Percentiles rank a stretch among this genome's conserved stretches.
Evolutionary conservation across 2,888 invertebrate species (phyloP).

Genomic region (Lymantria monacha): DNA sequence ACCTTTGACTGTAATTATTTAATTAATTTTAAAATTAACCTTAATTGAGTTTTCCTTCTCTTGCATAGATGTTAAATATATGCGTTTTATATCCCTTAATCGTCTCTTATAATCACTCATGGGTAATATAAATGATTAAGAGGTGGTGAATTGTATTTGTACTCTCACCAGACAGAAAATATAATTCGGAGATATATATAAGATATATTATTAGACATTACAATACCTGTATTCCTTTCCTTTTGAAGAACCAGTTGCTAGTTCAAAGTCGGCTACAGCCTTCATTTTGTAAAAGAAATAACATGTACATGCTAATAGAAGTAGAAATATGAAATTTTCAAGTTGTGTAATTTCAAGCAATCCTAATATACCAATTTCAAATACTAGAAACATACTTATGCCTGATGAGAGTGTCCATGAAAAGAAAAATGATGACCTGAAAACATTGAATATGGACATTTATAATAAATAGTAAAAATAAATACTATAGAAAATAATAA

Average conservation of each 20-base stretch:
- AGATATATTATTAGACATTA: too few species aligned
- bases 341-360: slow-evolving; percentile 84
- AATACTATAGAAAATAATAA: background rate
- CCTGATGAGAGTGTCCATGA: slow-evolving; percentile 88
- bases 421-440: slow-evolving; percentile 88
- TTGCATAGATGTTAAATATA: too few species aligned
- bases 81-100: too few species aligned
- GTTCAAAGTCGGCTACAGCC: slow-evolving; percentile 64
- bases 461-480: background rate
- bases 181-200: too few species aligned
- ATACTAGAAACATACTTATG: slow-evolving; percentile 84
- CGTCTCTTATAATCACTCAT: too few species aligned
- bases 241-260: slow-evolving; percentile 65
- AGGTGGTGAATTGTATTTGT: too few species aligned
- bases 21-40: too few species aligned
- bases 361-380: slow-evolving; percentile 87
- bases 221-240: slow-evolving; percentile 73
- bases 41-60: too few species aligned
- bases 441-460: slow-evolving; percentile 27
- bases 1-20: too few species aligned
- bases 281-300: slow-evolving; percentile 75
- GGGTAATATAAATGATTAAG: too few species aligned
- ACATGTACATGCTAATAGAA: slow-evolving; percentile 57
- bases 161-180: too few species aligned
- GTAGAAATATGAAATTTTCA: slow-evolving; percentile 68